These are phyloP conservation scores for Spheniscus mendiculus DNA, from an alignment of 2,113 vertebrate genomes.

Conservation along the genomic window DNA sequence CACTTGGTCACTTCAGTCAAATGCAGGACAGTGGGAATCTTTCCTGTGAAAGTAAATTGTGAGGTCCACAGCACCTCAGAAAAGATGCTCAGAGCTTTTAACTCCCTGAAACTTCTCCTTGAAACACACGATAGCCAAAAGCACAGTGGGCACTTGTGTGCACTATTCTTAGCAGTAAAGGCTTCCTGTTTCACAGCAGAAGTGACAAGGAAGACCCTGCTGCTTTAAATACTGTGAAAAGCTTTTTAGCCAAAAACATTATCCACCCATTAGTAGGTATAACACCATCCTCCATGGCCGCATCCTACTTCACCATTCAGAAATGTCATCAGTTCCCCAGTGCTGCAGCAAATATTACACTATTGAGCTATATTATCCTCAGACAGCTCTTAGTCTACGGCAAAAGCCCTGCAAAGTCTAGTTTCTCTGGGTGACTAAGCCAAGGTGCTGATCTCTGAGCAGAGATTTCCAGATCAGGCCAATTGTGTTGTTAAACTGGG, in stretches of 20 bases:
- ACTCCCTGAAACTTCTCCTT: neutral
- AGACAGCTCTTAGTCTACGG: neutral
- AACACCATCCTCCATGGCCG: neutral
- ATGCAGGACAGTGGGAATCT: neutral
- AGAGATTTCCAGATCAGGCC: conserved; percentile 9
- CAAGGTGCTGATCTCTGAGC: neutral
- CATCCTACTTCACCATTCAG: neutral
- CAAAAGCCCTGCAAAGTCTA: neutral
- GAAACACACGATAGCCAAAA: neutral
- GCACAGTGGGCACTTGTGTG: neutral
- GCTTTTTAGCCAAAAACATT: neutral
- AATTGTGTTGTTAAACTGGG: conserved; percentile 31
- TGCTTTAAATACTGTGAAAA: neutral
- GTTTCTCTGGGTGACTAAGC: neutral
- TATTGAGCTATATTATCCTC: neutral
- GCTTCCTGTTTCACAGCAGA: neutral
- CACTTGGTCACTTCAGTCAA: neutral
- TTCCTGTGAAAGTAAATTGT: neutral
- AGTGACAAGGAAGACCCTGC: neutral
- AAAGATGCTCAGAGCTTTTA: neutral
- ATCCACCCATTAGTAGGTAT: neutral
- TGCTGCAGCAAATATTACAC: neutral
- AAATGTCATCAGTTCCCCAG: neutral
- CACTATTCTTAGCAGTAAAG: neutral
- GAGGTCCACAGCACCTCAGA: neutral